Conservation (phyloP, 2,888 invertebrate species). For the Boloria euphrosyne region DNA sequence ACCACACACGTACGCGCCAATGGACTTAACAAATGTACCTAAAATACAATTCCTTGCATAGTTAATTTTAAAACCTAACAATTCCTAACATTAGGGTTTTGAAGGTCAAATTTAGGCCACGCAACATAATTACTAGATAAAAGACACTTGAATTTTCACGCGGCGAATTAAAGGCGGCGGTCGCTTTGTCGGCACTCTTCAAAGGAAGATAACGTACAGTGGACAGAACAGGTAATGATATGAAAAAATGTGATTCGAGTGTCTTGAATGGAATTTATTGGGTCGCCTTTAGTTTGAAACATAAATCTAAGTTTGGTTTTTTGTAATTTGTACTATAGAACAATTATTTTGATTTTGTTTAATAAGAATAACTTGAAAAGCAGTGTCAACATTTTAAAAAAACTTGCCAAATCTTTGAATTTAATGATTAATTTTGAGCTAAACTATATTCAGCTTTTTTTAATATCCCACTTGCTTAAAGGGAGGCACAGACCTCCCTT, state of each 20-base stretch:
- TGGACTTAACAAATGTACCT: no score
- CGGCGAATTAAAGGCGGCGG: constrained; percentile 56
- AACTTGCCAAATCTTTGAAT: no score
- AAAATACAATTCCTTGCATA: neutral
- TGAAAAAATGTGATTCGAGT: constrained; percentile 12
- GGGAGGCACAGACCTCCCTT: no score
- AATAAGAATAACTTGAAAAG: no score
- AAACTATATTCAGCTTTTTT: no score
- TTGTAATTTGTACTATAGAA: no score
- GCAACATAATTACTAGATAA: constrained; percentile 44
- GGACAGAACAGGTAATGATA: constrained; percentile 30
- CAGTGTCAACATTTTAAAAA: no score
- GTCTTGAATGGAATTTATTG: constrained; percentile 17
- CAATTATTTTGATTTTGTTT: no score
- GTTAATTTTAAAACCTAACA: constrained; percentile 7
- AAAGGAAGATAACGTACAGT: constrained; percentile 49
- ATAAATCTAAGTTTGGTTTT: neutral
- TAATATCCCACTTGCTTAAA: no score
- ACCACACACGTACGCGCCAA: no score
- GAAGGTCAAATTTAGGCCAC: constrained; percentile 39
- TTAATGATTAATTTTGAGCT: no score
- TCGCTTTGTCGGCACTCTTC: constrained; percentile 55
- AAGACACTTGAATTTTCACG: constrained; percentile 48
- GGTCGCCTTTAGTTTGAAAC: neutral
- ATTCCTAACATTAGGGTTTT: constrained; percentile 13